Conservation (phyloP, 2,113 vertebrate genomes). For the Abramis brama region DNA sequence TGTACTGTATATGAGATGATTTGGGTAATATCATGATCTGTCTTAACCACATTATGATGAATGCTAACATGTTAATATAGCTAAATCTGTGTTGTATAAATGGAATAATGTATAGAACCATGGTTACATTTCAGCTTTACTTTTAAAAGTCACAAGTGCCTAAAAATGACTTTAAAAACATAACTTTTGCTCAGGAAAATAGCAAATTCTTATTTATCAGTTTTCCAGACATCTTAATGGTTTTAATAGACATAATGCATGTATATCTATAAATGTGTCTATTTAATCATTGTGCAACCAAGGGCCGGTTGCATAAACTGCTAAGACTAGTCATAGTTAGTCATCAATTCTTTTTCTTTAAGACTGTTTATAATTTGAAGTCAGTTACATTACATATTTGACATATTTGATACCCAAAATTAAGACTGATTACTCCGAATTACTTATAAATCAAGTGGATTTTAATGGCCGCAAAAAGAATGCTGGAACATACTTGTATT, state of each 20-base stretch:
- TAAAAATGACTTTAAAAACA: not conserved
- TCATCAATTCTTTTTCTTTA: no score
- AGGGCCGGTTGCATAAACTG: no score
- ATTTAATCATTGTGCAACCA: constrained; percentile 18
- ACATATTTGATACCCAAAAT: no score
- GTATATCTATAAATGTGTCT: constrained; percentile 1
- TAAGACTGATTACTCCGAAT: no score
- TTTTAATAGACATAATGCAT: not conserved
- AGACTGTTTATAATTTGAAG: no score
- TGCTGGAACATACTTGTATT: constrained; percentile 12
- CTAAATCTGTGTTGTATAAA: not conserved
- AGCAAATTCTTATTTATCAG: not conserved
- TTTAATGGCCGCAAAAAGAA: not conserved
- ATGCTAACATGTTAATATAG: not conserved
- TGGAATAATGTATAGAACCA: not conserved
- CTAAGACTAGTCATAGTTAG: no score
- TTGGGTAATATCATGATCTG: not conserved
- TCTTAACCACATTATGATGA: not conserved
- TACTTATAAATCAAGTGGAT: not conserved
- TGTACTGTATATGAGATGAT: not conserved
- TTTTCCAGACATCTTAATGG: not conserved
- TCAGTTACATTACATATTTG: no score
- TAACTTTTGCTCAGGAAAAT: constrained; percentile 9
- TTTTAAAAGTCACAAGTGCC: constrained; percentile 24
- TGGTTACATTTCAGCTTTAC: constrained; percentile 3